Base-by-base conservation (phyloP, 2,113 vertebrate species). In the Trogon surrucura region DNA sequence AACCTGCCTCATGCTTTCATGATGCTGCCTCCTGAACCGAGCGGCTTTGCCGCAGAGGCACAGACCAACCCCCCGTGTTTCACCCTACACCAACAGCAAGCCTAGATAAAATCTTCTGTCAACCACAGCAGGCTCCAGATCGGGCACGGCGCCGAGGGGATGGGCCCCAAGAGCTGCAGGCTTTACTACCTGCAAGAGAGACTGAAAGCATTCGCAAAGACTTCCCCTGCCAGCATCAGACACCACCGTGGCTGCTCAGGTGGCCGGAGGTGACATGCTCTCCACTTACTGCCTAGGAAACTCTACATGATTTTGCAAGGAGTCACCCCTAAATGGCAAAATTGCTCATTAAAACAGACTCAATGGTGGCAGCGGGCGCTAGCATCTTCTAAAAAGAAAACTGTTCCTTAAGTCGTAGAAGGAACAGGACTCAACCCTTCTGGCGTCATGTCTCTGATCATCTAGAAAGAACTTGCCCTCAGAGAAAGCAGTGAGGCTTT, bases 31-130 rank as follows among this genome's bases (percentile, higher is more conserved):
- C 45, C 22, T 2, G 10, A 65, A 58, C 79, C 64, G 3, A 0
- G n/a, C 17, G 51, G 29, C 32, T 78, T 32, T 60, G 57, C 27
- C 1, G 16, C 27, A 64, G 21, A 75, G 50, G 60, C 57, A 27
- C 8, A 8, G 44, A 38, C 29, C 67, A n/a, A 41, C 41, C 9
- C 45, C 54, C 44, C 3, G 1, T 0, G 13, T 16, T 80, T 62
- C 56, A 57, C 67, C 64, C 56, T 23, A 16, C 66, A 25, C 44
- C 78, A 66, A 18, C 71, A 77, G 16, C 4, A 4, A 89, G 14
- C 54, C 85, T 27, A 38, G 56, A 94, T 80, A 81, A 57, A 80
- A 80, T 71, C 87, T 75, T 20, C 71, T 81, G 57, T 56, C 70
- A 85, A 88, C 61, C 80, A 53, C 74, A 60, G 56, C 62, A 19